A percentile compares a stretch with the other conserved stretches of the same genome.
Evolutionary conservation across 2,797 vertebrate genomes (phyloP).

Genomic region (Onychomys arenicola): DNA sequence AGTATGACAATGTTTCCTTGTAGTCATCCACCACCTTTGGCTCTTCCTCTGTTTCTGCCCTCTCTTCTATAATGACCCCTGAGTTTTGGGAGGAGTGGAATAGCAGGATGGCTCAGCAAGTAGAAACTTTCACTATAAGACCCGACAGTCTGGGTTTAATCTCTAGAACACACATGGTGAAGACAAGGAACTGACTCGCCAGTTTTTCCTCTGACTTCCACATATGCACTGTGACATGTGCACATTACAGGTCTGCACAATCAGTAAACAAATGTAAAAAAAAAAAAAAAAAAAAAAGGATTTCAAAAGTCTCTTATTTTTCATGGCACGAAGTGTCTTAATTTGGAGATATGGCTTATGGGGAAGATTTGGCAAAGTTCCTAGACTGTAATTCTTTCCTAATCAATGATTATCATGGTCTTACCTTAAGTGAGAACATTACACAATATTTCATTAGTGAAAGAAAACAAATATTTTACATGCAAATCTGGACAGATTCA

Average conservation of each 20-base stretch:
- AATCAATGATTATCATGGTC: neutral
- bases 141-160: neutral
- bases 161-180: no score
- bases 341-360: neutral
- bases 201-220: neutral
- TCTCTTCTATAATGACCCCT: neutral
- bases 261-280: neutral
- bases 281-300: no score
- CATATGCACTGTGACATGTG: neutral
- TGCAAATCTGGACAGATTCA: neutral
- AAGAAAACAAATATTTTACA: neutral
- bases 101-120: no score
- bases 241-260: neutral
- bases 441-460: neutral
- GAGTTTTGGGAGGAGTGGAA: fast-evolving
- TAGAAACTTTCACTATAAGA: neutral
- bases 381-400: neutral
- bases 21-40: neutral
- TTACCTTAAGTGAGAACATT: neutral
- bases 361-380: neutral
- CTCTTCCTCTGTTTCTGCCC: neutral
- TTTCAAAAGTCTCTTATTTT: neutral
- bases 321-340: neutral
- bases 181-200: neutral
- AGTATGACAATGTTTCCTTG: neutral